Evolutionary conservation across 2,113 vertebrate species (phyloP).

Genomic region (Candoia aspera): DNA sequence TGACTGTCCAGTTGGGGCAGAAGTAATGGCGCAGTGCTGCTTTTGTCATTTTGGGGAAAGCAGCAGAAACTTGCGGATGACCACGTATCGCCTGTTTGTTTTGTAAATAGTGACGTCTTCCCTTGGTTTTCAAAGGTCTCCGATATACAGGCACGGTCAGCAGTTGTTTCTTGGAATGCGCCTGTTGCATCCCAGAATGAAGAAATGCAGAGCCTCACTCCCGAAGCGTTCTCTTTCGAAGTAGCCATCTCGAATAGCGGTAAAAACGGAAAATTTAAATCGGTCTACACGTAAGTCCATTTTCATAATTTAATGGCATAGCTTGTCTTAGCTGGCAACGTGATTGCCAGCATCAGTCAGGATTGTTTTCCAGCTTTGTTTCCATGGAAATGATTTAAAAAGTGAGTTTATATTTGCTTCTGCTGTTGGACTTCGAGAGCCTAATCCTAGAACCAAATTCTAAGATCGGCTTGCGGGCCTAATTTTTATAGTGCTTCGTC

Average conservation of each 20-base stretch:
- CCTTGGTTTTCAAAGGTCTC: slow-evolving; percentile 77
- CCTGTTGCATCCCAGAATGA: slow-evolving; percentile 67
- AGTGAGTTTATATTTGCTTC: slow-evolving; percentile 53
- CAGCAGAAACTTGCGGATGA: neutral
- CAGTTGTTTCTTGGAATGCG: slow-evolving; percentile 78
- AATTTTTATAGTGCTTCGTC: neutral
- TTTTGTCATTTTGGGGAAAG: neutral
- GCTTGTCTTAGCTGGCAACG: slow-evolving; percentile 51
- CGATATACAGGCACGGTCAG: slow-evolving; percentile 76
- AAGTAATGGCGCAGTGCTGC: neutral
- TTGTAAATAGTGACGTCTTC: slow-evolving; percentile 65
- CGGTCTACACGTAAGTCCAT: slow-evolving; percentile 78
- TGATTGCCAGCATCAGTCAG: slow-evolving; percentile 49
- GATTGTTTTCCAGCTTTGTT: slow-evolving; percentile 64
- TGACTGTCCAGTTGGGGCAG: neutral
- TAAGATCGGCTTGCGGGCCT: neutral
- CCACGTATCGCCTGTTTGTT: slow-evolving; percentile 27
- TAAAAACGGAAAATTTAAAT: slow-evolving; percentile 81
- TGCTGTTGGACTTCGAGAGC: neutral
- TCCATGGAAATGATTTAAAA: slow-evolving; percentile 57
- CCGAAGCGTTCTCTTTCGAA: slow-evolving; percentile 76
- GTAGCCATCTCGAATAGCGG: slow-evolving; percentile 78
- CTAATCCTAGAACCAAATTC: neutral
- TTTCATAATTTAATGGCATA: slow-evolving; percentile 66
- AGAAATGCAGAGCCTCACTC: slow-evolving; percentile 69